phyloP scores from a whole-genome alignment of 1,140 invertebrate genomes.

The Harpegnathos saltator region DNA sequence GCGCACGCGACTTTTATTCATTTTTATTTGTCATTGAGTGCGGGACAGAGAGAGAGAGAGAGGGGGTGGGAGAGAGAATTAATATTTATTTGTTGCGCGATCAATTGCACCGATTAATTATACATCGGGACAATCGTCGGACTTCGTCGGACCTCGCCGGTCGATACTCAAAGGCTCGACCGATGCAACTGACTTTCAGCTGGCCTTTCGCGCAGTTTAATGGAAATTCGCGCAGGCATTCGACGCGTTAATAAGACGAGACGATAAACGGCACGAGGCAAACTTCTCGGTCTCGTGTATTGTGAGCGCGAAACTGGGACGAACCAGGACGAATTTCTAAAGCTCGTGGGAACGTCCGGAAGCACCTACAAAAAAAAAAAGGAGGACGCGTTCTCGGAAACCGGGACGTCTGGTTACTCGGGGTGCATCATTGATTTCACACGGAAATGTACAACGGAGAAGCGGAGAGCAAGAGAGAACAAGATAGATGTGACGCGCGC shows the following conservation, averaged over 20 bases:
- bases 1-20: neutral
- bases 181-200: neutral
- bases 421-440: slow-evolving; percentile 28
- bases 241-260: neutral
- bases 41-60: too few species aligned
- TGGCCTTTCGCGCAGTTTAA: too few species aligned
- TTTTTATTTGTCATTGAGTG: neutral
- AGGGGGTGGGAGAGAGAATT: neutral
- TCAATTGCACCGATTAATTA: neutral
- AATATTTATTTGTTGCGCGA: neutral
- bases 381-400: neutral
- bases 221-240: too few species aligned
- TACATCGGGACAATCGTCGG: too few species aligned
- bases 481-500: too few species aligned
- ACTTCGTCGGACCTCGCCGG: neutral
- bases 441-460: slow-evolving; percentile 7
- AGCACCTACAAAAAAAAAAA: neutral
- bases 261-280: neutral
- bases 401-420: neutral
- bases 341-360: neutral
- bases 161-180: neutral
- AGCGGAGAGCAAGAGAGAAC: too few species aligned
- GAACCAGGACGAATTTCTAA: neutral
- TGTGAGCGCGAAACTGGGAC: neutral
- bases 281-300: neutral